Evolutionary conservation across 2,113 vertebrate species (phyloP), one percentile per base, ranked within the genome.

Genomic region (Pontoporia blainvillei): DNA sequence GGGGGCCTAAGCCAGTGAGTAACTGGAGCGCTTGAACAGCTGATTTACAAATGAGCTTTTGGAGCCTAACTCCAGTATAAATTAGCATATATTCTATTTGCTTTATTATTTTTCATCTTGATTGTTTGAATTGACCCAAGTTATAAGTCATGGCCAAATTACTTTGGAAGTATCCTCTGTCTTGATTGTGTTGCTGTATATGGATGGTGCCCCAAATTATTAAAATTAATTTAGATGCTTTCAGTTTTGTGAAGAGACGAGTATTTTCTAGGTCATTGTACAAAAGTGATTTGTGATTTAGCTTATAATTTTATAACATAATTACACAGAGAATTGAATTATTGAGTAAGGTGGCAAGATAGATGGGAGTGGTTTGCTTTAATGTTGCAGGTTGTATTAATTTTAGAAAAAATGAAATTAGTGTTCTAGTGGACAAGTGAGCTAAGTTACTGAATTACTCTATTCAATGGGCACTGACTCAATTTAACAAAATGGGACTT

Each of bases 401-500:
- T 97, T 95, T 95, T 96, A 92, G 94, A 66, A 97, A 87, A 97
- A 96, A 93, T 94, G 90, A 95, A 97, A 95, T 97, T 87, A 92
- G 84, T 89, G 18, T 94, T 92, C 72, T 69, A 91, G 4, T 84
- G 83, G 89, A 95, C 95, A 96, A 14, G 76, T 75, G 95, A 96
- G 75, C 34, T 44, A 84, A 69, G 52, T 94, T 93, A 71, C 84
- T 41, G 90, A 96, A 90, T 97, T 96, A 84, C 71, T 86, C 31
- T 95, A 82, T 92, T 95, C 96, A 95, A 2, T 75, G 87, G 96
- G 92, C 96, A 95, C 94, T 93, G 83, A 93, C 84, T 94, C 92
- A 69, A 15, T 95, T 96, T 90, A 94, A 72, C 75, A 95, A 94
- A 96, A 96, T 73, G 71, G 57, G 69, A 64, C 61, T 96, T 95